These are phyloP conservation scores for Intellagama lesueurii DNA, from an alignment of 2,797 vertebrate species.

Conservation along the genomic window DNA sequence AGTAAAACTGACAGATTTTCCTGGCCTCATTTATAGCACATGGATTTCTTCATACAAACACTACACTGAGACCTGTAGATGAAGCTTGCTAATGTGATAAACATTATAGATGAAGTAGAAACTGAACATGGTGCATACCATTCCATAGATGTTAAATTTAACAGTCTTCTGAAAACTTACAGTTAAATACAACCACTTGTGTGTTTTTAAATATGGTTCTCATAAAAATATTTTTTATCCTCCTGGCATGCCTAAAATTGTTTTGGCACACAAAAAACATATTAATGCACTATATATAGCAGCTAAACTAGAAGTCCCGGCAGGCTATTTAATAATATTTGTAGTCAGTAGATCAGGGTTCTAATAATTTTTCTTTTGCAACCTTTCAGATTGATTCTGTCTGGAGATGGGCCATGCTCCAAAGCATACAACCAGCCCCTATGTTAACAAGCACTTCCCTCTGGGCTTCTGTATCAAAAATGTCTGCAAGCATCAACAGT, in stretches of 20 bases:
- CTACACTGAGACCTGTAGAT: background rate
- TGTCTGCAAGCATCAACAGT: background rate
- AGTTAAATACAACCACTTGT: slow-evolving; percentile 4
- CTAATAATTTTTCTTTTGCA: slow-evolving; percentile 48
- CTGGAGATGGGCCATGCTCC: background rate
- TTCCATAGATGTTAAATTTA: background rate
- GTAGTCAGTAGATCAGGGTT: slow-evolving; percentile 43
- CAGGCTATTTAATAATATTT: slow-evolving; percentile 21
- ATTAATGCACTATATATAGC: slow-evolving; percentile 34
- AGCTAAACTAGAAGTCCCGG: background rate
- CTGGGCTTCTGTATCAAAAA: background rate
- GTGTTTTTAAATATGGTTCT: slow-evolving; percentile 40
- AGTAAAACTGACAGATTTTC: background rate
- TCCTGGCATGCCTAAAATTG: slow-evolving; percentile 29
- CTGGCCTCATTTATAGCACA: background rate
- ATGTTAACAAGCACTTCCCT: background rate
- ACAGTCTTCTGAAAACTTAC: slow-evolving; percentile 5
- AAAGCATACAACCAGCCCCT: background rate
- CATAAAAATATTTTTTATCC: slow-evolving; percentile 37
- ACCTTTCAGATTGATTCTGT: background rate
- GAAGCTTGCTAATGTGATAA: background rate
- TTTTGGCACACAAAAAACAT: slow-evolving; percentile 29
- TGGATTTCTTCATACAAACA: background rate
- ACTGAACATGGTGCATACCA: background rate
- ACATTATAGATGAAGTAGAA: background rate